phyloP scores from a whole-genome alignment of 2,888 invertebrate genomes.

The Myopa tessellatipennis region DNA sequence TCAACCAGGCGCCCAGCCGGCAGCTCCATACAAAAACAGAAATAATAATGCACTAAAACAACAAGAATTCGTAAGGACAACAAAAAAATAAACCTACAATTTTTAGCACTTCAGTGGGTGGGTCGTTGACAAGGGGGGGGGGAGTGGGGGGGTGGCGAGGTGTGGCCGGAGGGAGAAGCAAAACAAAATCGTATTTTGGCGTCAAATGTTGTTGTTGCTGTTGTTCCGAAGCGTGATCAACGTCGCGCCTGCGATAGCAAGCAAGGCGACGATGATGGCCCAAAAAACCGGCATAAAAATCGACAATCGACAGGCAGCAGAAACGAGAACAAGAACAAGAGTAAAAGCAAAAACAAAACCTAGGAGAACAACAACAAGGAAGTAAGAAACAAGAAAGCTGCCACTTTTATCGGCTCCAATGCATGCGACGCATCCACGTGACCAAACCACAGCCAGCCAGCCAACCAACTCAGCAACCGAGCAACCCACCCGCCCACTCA shows the following conservation, averaged over 20 bases:
- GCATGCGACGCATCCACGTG: slow-evolving; percentile 59
- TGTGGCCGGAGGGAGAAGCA: background rate
- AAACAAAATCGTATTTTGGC: slow-evolving; percentile 39
- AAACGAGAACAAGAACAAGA: slow-evolving; percentile 33
- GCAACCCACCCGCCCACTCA: slow-evolving; percentile 32
- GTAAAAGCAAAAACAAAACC: slow-evolving; percentile 17
- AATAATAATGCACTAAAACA: background rate
- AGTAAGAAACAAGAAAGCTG: background rate
- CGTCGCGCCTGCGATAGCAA: background rate
- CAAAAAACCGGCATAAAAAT: slow-evolving; percentile 40
- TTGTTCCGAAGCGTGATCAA: background rate
- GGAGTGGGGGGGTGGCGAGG: no score
- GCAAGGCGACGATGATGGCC: slow-evolving; percentile 26
- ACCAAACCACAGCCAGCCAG: slow-evolving; percentile 48
- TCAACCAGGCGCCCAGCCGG: background rate
- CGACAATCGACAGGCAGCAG: slow-evolving; percentile 33
- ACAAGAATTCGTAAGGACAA: slow-evolving; percentile 15
- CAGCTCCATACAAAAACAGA: background rate
- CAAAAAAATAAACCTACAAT: background rate
- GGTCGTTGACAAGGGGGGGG: no score
- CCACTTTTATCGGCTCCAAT: slow-evolving; percentile 61
- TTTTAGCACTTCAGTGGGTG: no score
- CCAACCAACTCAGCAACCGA: slow-evolving; percentile 32
- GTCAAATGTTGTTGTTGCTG: slow-evolving; percentile 33
- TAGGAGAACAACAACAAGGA: slow-evolving; percentile 35